Conservation (phyloP, 1,140 invertebrate species). For the Dinoponera quadriceps region DNA sequence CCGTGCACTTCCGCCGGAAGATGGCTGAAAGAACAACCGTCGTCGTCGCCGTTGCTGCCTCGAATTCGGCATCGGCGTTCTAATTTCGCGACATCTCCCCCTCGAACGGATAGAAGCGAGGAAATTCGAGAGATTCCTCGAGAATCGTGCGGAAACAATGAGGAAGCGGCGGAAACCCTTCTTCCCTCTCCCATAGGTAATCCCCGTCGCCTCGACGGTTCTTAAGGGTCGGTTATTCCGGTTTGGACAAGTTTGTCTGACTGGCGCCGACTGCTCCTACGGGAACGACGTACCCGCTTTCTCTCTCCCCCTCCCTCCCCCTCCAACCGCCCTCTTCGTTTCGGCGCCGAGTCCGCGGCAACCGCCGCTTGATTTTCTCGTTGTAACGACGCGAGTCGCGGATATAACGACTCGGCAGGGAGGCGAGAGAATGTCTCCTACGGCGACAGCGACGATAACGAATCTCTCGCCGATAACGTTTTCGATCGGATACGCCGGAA, state of each 20-base stretch:
- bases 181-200: constrained; percentile 31
- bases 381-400: constrained; percentile 50
- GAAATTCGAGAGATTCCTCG: constrained; percentile 53
- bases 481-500: constrained; percentile 58
- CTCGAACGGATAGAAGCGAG: constrained; percentile 4
- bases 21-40: not conserved
- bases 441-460: constrained; percentile 52
- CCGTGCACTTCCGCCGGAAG: not conserved
- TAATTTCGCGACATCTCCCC: constrained; percentile 40
- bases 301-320: constrained; percentile 14
- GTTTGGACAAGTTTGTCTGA: constrained; percentile 67
- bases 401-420: constrained; percentile 55
- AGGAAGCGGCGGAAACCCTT: constrained; percentile 18
- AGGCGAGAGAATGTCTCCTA: constrained; percentile 53
- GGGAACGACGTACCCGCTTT: constrained; percentile 21
- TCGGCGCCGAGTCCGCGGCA: constrained; percentile 40
- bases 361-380: constrained; percentile 57
- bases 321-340: constrained; percentile 16
- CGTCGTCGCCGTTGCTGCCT: not conserved
- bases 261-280: constrained; percentile 61
- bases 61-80: constrained; percentile 40
- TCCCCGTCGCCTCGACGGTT: constrained; percentile 61
- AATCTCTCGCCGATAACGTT: constrained; percentile 55
- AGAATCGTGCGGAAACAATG: constrained; percentile 53
- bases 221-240: constrained; percentile 68